Base-by-base conservation (phyloP, 1,140 invertebrate genomes). In the Lasioglossum baleicum region DNA sequence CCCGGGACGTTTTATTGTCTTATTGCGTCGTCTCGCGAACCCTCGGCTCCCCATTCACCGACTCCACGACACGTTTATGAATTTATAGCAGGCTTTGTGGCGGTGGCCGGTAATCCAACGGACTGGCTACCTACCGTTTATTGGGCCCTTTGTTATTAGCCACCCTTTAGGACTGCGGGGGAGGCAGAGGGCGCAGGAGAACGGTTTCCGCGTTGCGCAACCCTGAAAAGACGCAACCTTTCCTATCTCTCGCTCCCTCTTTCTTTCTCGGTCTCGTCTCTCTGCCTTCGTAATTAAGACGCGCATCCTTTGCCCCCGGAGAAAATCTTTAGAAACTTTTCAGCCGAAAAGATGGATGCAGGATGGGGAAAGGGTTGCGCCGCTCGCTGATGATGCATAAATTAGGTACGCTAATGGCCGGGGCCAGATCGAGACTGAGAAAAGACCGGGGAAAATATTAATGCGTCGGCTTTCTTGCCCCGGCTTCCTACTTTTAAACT, bases 261-360 rank as follows among this genome's bases (percentile, higher is more conserved):
- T 4, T 35, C 31, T 35, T 5, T 35, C 35, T 35, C 35, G 35
- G 2, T 35, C 35, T 35, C 2, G 5, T 5, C 35, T 35, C 35
- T 35, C 35, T 35, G 35, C 35, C 78, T 69, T 75, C 81, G 82
- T 89, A 91, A 91, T 91, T 90, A 91, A 91, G 90, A 90, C 85
- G 84, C 44, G 64, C 68, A 53, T 58, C 48, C 17, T 53, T 20
- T 48, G 44, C 53, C 44, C 31, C 17, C 11, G 20, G 6, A 31
- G 66, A 84, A 87, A 90, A 90, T 90, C 89, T 90, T 89, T 87
- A 86, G 83, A 88, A 90, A 90, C 84, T 91, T 91, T 90, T 90
- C 89, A 89, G 83, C 71, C 83, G 80, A 83, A 87, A 89, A 90
- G 90, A 91, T 91, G 90, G 88, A 91, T 91, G 88, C 88, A 90